Evolutionary conservation across 2,888 invertebrate genomes (phyloP), one percentile per base, ranked within the genome.

Genomic region (Hermodice carunculata): DNA sequence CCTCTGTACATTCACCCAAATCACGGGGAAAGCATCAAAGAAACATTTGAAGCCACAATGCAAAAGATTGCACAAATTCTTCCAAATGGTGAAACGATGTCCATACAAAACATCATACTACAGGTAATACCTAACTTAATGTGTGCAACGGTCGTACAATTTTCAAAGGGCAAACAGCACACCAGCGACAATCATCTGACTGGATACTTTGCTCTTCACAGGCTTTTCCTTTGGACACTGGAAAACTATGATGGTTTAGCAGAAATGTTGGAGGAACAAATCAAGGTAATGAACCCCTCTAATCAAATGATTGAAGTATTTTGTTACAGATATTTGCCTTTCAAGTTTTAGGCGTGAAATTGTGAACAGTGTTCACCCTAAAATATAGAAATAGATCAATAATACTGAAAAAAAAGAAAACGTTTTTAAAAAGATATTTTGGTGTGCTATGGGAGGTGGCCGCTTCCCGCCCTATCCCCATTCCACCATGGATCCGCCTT

Each of bases 71-170:
- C n/a, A n/a, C n/a, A n/a, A n/a, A n/a, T n/a, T n/a, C n/a, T n/a
- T n/a, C n/a, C n/a, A n/a, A n/a, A n/a, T n/a, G n/a, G n/a, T n/a
- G n/a, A n/a, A n/a, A n/a, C n/a, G n/a, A 73, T 76, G 1, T 66
- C 77, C 0, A 69, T 78, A 6, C 75, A 73, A 60, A 77, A 78
- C 26, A 75, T 78, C 70, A 70, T 80, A 14, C 67, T 80, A 1
- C 76, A 78, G 52, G 75, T 76, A 1, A 76, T 81, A 1, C 81
- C 81, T 0, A 80, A 81, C 63, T 64, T 81, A 44, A 77, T 81
- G 79, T 77, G 77, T 46, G 78, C 79, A 19, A 80, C 79, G 0
- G 79, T 80, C 1, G 79, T 81, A n/a, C 79, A 81, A 62, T 80
- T 80, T 61, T 78, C 78, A 31, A 80, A 81, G 54, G 81, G 81